phyloP scores from a whole-genome alignment of 2,888 invertebrate genomes.

The Drosophila austrosaltans region DNA sequence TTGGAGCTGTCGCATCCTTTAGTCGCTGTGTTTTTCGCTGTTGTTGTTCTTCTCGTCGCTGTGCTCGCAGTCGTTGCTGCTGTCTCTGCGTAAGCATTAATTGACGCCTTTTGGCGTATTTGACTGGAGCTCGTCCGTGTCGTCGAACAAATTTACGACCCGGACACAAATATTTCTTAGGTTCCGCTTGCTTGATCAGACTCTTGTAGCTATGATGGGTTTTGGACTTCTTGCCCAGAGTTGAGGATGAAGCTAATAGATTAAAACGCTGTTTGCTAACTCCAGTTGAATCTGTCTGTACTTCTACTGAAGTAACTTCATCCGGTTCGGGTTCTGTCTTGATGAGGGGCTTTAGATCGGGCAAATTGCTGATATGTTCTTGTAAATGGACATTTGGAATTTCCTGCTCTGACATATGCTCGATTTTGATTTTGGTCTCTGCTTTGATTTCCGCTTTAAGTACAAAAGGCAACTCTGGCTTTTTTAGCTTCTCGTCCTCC shows the following conservation, averaged over 20 bases:
- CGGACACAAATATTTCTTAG: slow-evolving; percentile 82
- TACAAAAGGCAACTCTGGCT: slow-evolving; percentile 73
- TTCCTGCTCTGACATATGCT: slow-evolving; percentile 45
- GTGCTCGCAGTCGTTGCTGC: slow-evolving; percentile 70
- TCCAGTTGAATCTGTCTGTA: not conserved
- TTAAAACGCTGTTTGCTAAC: slow-evolving; percentile 75
- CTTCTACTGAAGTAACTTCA: slow-evolving; percentile 10
- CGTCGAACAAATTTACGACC: slow-evolving; percentile 79
- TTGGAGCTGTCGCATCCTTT: slow-evolving; percentile 18
- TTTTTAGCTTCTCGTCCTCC: slow-evolving; percentile 26
- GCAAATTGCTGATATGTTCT: slow-evolving; percentile 68
- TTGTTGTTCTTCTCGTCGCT: slow-evolving; percentile 53
- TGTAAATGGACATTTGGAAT: slow-evolving; percentile 40
- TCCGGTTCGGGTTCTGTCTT: slow-evolving; percentile 57
- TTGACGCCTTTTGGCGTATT: slow-evolving; percentile 77
- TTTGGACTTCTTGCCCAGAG: slow-evolving; percentile 80
- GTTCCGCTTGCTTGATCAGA: slow-evolving; percentile 83
- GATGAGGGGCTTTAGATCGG: slow-evolving; percentile 80
- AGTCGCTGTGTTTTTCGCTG: slow-evolving; percentile 18
- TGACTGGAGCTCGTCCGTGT: slow-evolving; percentile 75
- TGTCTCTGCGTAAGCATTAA: slow-evolving; percentile 81
- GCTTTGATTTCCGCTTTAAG: slow-evolving; percentile 83
- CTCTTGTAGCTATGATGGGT: slow-evolving; percentile 83
- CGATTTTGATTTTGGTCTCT: slow-evolving; percentile 81
- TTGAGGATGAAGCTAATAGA: slow-evolving; percentile 70